Percentiles rank a stretch among this genome's conserved stretches.
Conservation (phyloP, 2,113 vertebrate species). For the Poicephalus gulielmi region DNA sequence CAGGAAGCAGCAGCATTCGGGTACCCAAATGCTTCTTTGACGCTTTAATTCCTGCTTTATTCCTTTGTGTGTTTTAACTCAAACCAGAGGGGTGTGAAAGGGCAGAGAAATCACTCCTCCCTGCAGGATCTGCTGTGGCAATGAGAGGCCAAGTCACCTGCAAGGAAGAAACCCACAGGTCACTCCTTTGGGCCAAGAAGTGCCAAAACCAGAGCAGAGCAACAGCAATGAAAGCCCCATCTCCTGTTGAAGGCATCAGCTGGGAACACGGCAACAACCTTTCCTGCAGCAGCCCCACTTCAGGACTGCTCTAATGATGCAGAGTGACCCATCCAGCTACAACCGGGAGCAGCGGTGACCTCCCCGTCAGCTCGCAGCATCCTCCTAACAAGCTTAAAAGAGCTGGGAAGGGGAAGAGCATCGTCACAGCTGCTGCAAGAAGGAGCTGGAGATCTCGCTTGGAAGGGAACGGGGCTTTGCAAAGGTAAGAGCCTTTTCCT, state of each 20-base stretch:
- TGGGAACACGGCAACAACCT: background rate
- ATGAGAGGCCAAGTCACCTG: background rate
- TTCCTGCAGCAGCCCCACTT: background rate
- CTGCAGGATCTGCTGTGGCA: background rate
- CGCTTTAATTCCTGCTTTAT: fast-evolving
- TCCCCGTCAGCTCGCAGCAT: constrained; percentile 34
- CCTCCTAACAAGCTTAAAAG: constrained; percentile 53
- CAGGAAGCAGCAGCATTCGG: background rate
- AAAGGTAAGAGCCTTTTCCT: constrained; percentile 32
- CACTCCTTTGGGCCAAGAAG: background rate
- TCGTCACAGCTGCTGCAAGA: background rate
- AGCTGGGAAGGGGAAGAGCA: background rate
- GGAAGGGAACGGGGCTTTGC: background rate
- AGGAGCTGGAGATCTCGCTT: background rate
- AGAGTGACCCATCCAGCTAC: constrained; percentile 28
- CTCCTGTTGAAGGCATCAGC: background rate
- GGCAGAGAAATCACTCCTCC: background rate
- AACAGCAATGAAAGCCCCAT: background rate
- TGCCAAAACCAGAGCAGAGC: background rate
- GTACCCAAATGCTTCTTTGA: background rate
- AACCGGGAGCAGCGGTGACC: constrained; percentile 27
- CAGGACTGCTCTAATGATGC: constrained; percentile 45
- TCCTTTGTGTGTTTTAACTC: background rate
- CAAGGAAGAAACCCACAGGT: background rate
- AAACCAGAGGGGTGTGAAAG: background rate